A percentile compares a stretch with the other conserved stretches of the same genome.
Conservation (phyloP, 30 jellyfish, hydroid and myxozoan species). For the Euphysa ruthae region DNA sequence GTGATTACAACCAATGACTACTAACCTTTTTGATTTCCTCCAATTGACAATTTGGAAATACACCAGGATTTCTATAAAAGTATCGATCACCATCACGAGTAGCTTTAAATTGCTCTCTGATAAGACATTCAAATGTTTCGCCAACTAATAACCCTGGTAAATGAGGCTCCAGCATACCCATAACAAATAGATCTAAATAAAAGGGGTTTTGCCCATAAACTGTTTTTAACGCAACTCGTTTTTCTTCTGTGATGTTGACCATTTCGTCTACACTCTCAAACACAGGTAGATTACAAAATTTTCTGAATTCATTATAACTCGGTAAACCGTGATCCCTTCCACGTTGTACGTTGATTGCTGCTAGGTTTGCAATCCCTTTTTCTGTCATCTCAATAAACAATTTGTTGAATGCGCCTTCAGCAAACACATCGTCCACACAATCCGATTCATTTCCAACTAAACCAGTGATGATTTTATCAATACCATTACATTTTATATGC, state of each 20-base stretch:
- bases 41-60: conserved; percentile 23
- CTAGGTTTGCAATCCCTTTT: conserved; percentile 9
- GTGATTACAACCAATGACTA: no score
- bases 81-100: conserved; percentile 45
- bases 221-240: neutral
- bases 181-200: conserved; percentile 27
- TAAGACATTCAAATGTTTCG: conserved; percentile 17
- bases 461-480: conserved; percentile 21
- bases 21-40: conserved; percentile 13
- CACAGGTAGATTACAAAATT: neutral
- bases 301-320: conserved; percentile 12
- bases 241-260: neutral
- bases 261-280: neutral
- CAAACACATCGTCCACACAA: neutral
- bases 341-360: conserved; percentile 38
- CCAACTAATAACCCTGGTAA: conserved; percentile 19
- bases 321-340: conserved; percentile 58
- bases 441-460: conserved; percentile 27
- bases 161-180: conserved; percentile 30
- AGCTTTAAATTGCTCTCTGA: conserved; percentile 17
- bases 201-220: neutral
- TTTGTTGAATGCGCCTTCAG: conserved; percentile 3
- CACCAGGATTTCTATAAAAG: conserved; percentile 32
- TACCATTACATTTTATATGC: neutral
- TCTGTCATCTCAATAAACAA: conserved; percentile 10